Evolutionary conservation across 2,113 vertebrate genomes (phyloP).

Genomic region (Neolamprologus sp.): DNA sequence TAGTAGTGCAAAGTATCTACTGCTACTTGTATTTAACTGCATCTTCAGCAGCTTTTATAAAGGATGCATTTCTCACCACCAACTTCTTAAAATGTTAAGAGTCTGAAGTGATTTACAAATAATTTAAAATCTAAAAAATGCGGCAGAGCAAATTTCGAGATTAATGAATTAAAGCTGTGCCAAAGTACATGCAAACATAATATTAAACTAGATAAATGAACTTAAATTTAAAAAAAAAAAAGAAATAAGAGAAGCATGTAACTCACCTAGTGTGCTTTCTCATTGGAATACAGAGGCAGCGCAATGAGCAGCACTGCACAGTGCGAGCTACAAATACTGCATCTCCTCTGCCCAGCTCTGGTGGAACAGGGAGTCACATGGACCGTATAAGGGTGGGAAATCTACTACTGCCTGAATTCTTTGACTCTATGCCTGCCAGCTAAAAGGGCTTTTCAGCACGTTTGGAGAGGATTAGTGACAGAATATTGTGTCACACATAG

Average conservation of each 20-base stretch:
- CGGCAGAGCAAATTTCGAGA: not conserved
- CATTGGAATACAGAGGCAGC: conserved; percentile 68
- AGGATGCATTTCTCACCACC: not conserved
- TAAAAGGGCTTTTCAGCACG: not conserved
- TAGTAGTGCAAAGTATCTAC: not conserved
- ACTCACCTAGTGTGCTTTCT: conserved; percentile 74
- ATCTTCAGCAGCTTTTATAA: not conserved
- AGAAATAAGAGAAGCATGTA: not conserved
- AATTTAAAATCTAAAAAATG: not conserved
- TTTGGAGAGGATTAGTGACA: not conserved
- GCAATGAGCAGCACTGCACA: conserved; percentile 57
- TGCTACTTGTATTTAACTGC: not conserved
- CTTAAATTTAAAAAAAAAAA: not conserved
- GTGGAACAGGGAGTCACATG: conserved; percentile 70
- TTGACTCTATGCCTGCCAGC: conserved; percentile 38
- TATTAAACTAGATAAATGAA: not conserved
- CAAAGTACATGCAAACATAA: not conserved
- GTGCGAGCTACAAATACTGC: conserved; percentile 34
- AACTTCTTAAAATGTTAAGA: not conserved
- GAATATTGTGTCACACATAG: not conserved
- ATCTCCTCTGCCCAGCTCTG: conserved; percentile 40
- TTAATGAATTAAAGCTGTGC: not conserved
- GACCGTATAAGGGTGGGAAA: conserved; percentile 42
- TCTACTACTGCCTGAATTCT: conserved; percentile 49
- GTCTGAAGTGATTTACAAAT: not conserved